Evolutionary conservation across 2,113 vertebrate genomes (phyloP).

Genomic region (Leucoraja erinaceus): DNA sequence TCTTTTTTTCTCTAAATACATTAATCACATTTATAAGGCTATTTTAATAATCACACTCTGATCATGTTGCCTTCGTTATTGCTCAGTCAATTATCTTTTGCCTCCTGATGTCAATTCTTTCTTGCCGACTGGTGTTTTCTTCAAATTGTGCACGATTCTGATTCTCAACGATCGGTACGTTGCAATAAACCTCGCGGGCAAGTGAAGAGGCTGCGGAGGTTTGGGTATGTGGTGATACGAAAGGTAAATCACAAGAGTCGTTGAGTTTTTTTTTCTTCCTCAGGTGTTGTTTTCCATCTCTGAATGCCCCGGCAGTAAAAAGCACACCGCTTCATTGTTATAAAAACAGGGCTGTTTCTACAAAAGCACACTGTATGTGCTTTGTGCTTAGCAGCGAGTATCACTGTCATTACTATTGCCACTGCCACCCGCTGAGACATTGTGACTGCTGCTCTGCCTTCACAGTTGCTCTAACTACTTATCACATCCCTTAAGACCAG

Average conservation of each 20-base stretch:
- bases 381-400: constrained; percentile 14
- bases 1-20: too few relatives aligned
- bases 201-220: background rate
- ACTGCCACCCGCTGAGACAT: constrained; percentile 34
- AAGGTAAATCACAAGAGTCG: background rate
- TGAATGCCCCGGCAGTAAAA: background rate
- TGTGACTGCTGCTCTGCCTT: constrained; percentile 28
- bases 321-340: constrained; percentile 28
- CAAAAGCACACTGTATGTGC: constrained; percentile 36
- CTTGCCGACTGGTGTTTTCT: background rate
- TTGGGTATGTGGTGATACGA: background rate
- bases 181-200: background rate
- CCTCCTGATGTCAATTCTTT: background rate
- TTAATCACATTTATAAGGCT: background rate
- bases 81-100: background rate
- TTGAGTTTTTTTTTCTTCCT: background rate
- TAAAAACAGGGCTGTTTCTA: constrained; percentile 28
- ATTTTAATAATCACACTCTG: background rate
- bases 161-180: background rate
- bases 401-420: constrained; percentile 29
- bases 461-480: constrained; percentile 32
- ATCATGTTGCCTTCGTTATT: background rate
- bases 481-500: constrained; percentile 29
- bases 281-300: constrained; percentile 7
- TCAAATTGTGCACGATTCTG: background rate